Conservation (phyloP, 2,113 vertebrate species). For the Solea solea region DNA sequence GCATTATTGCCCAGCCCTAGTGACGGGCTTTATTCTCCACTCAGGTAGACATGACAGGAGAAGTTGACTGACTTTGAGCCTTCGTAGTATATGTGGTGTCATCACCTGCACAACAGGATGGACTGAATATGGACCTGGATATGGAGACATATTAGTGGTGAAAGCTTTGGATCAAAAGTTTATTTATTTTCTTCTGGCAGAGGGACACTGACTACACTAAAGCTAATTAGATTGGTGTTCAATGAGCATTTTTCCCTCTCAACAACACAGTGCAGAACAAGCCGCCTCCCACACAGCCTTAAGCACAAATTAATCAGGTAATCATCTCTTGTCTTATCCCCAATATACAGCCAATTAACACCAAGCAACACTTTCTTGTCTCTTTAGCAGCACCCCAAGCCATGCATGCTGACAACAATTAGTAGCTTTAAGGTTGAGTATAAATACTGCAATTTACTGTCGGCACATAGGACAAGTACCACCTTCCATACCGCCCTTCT, state of each 20-base stretch:
- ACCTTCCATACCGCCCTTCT: background rate
- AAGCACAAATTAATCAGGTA: conserved; percentile 58
- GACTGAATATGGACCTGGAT: background rate
- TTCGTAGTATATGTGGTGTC: background rate
- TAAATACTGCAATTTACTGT: conserved; percentile 61
- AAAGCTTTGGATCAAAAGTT: background rate
- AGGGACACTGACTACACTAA: conserved; percentile 1
- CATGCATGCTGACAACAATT: conserved; percentile 58
- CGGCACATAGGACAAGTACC: conserved; percentile 18
- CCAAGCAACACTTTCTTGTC: conserved; percentile 36
- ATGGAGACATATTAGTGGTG: no score
- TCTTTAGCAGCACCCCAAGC: conserved; percentile 44
- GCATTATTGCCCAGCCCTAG: no score
- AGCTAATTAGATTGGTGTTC: conserved; percentile 34
- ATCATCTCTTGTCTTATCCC: conserved; percentile 58
- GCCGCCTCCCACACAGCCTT: conserved; percentile 20
- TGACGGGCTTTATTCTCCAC: background rate
- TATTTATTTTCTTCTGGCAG: conserved; percentile 21
- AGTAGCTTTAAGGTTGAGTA: conserved; percentile 43
- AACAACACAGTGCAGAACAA: conserved; percentile 36
- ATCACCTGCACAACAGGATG: background rate
- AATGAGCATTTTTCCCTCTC: conserved; percentile 18
- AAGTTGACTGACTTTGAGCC: background rate
- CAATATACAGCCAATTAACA: conserved; percentile 51
- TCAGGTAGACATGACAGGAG: background rate